Evolutionary conservation across 1,140 invertebrate genomes (phyloP).

Genomic region (Subanguina moxae): DNA sequence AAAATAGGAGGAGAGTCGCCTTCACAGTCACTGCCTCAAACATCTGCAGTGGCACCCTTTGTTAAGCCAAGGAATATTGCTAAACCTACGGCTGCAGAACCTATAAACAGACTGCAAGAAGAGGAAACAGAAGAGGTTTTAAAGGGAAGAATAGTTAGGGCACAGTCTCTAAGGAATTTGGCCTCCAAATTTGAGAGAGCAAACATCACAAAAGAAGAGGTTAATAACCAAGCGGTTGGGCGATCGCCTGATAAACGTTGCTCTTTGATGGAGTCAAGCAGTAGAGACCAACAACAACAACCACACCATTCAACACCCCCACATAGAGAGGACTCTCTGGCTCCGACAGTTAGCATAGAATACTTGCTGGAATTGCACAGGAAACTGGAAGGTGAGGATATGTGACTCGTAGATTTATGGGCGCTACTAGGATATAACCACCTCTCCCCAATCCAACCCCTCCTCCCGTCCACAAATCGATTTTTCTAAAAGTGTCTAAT

Average conservation of each 20-base stretch:
- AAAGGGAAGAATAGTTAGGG: conserved; percentile 23
- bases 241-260: conserved; percentile 20
- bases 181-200: conserved; percentile 44
- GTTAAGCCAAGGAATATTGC: not conserved
- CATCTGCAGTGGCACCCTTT: too few relatives aligned
- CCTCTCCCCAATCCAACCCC: too few relatives aligned
- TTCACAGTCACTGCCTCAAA: too few relatives aligned
- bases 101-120: not conserved
- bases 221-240: not conserved
- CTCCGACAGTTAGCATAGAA: conserved; percentile 48
- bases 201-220: not conserved
- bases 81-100: not conserved
- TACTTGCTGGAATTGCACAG: conserved; percentile 42
- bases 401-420: too few relatives aligned
- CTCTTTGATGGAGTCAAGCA: conserved; percentile 16
- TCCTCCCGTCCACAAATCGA: too few relatives aligned
- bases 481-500: too few relatives aligned
- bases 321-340: conserved; percentile 7
- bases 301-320: conserved; percentile 24
- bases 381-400: conserved; percentile 37
- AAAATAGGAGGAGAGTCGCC: too few relatives aligned
- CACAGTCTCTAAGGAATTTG: conserved; percentile 42
- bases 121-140: not conserved
- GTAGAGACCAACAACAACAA: not conserved
- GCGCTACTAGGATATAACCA: too few relatives aligned